Evolutionary conservation across 2,888 invertebrate species (phyloP).

Genomic region (Drosophila falleni): DNA sequence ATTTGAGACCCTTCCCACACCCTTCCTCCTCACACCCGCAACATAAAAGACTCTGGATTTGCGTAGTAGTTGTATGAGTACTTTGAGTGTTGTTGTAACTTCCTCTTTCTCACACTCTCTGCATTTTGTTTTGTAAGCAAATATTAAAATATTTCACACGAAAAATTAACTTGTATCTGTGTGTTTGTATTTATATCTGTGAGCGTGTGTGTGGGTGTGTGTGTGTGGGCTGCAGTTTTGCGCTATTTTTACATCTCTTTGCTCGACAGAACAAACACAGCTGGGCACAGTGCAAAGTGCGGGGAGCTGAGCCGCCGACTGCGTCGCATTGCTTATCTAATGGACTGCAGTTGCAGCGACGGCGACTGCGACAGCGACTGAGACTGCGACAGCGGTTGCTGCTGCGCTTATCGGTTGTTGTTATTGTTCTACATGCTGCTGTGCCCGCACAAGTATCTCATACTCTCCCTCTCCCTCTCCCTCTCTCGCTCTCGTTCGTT

Average conservation of each 20-base stretch:
- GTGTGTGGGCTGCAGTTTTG: slow-evolving; percentile 34
- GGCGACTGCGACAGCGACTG: slow-evolving; percentile 1
- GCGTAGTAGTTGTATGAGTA: slow-evolving; percentile 9
- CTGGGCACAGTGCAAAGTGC: slow-evolving; percentile 38
- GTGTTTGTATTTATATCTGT: background rate
- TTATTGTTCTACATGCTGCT: slow-evolving; percentile 33
- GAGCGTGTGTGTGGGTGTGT: slow-evolving; percentile 3
- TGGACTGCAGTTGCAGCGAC: slow-evolving; percentile 50
- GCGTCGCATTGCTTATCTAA: slow-evolving; percentile 66
- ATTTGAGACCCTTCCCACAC: slow-evolving; percentile 18
- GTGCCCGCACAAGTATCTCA: slow-evolving; percentile 54
- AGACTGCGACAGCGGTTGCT: slow-evolving; percentile 13
- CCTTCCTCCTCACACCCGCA: slow-evolving; percentile 20
- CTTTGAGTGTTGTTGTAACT: slow-evolving; percentile 22
- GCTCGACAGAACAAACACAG: slow-evolving; percentile 59
- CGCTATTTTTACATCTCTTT: slow-evolving; percentile 58
- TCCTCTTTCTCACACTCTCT: slow-evolving; percentile 6
- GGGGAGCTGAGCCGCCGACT: slow-evolving; percentile 41
- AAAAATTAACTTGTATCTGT: slow-evolving; percentile 47
- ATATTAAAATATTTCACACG: slow-evolving; percentile 74
- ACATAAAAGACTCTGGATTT: slow-evolving; percentile 36
- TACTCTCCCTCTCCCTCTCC: background rate
- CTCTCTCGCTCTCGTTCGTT: slow-evolving; percentile 11
- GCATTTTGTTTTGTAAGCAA: slow-evolving; percentile 63
- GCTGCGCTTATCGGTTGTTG: slow-evolving; percentile 39